Evolutionary conservation across 2,113 vertebrate species (phyloP), one percentile per base, ranked within the genome.

Genomic region (Vicugna pacos): DNA sequence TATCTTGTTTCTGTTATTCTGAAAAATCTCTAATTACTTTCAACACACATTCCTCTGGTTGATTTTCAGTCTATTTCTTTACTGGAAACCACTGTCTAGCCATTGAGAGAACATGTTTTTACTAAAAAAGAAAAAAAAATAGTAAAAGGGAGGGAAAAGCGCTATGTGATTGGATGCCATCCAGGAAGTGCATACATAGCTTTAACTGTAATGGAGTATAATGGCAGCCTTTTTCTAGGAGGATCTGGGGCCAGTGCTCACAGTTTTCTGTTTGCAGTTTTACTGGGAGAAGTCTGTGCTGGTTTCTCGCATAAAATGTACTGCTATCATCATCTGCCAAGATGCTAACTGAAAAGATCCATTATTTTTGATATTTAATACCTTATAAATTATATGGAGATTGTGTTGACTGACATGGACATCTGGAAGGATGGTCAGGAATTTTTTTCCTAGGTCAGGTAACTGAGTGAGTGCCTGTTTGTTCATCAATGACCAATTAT

Each of bases 331-430:
- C 98, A 91, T 92, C 93, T 98, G 98, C 98, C 98, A 99, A 97
- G 96, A 98, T 12, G 17, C 64, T 97, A 96, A 97, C 98, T 98
- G 98, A 99, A 99, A 99, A 98, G 98, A 97, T 97, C 92, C 98
- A 98, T 98, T 99, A 99, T 99, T 99, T 97, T 98, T 97, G 97
- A 98, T 97, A 99, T 98, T 98, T 98, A 98, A 98, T 97, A 98
- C 95, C 97, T 98, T 98, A 96, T 98, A 98, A 98, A 98, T 98
- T 98, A 98, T 96, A 96, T 96, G 98, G 97, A 97, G 97, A 98
- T 98, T 97, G 65, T 97, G 95, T 22, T 98, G 98, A 98, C 96
- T 89, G 95, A 98, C 96, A 97, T 88, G 97, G 95, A 96, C 98
- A 98, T 98, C 98, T 98, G 97, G 94, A 65, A 97, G 97, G 96